Evolutionary conservation across 35 echinoderm and acorn worm species (phyloP).

Genomic region (Anneissia japonica): DNA sequence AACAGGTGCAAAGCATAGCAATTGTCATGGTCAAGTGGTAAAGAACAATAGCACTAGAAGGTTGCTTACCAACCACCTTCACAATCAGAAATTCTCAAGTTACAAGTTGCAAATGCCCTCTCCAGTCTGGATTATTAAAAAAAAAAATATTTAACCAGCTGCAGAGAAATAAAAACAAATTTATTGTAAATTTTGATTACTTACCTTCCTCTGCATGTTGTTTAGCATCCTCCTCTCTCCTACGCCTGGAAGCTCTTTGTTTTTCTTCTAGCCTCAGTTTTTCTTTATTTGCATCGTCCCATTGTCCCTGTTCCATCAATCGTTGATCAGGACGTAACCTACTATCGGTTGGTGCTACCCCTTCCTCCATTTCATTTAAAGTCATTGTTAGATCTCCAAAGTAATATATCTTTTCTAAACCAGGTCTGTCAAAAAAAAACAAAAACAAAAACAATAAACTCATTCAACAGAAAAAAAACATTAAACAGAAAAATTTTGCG

Average conservation of each 20-base stretch:
- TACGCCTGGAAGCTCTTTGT: conserved; percentile 77
- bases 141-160: not conserved
- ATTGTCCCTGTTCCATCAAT: conserved; percentile 80
- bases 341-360: conserved; percentile 74
- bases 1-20: not conserved
- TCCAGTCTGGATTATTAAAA: not conserved
- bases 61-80: too few species aligned
- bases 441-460: not conserved
- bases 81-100: too few species aligned
- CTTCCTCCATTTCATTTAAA: conserved; percentile 77
- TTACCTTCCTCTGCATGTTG: conserved; percentile 63
- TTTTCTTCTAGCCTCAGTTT: conserved; percentile 92
- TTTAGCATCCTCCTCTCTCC: conserved; percentile 64
- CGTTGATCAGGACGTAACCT: conserved; percentile 77
- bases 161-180: not conserved
- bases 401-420: conserved; percentile 80
- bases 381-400: conserved; percentile 72
- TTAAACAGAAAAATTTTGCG: too few species aligned
- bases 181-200: not conserved
- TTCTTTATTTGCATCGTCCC: conserved; percentile 91
- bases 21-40: not conserved
- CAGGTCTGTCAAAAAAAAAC: conserved; percentile 43
- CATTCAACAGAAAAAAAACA: too few species aligned
- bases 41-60: not conserved
- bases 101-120: not conserved